Conservation (phyloP, 2,113 vertebrate genomes). For the Rhinichthys klamathensis region DNA sequence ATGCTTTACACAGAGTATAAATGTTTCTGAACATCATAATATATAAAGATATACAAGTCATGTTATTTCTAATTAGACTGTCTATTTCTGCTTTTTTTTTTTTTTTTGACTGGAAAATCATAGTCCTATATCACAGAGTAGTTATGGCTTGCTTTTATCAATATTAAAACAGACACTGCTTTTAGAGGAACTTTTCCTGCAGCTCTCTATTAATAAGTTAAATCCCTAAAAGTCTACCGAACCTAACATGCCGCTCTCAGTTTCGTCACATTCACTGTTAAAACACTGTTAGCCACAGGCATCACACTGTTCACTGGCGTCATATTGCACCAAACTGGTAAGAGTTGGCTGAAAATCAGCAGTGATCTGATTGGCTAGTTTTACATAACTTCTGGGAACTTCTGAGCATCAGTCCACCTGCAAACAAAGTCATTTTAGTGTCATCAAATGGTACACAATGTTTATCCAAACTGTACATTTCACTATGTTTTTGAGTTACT, state of each 20-base stretch:
- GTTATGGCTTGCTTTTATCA: neutral
- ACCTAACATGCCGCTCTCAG: neutral
- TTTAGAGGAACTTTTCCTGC: neutral
- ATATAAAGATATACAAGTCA: neutral
- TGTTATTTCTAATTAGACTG: neutral
- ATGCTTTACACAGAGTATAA: neutral
- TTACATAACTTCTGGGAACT: neutral
- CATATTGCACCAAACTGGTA: neutral
- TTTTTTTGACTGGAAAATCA: neutral
- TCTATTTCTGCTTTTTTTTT: neutral
- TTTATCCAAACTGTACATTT: too few species aligned
- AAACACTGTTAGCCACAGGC: neutral
- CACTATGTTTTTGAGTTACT: neutral
- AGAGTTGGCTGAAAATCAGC: neutral
- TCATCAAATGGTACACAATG: too few species aligned
- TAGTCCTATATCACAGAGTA: neutral
- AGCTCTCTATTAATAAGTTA: conserved; percentile 16
- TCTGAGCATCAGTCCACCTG: neutral
- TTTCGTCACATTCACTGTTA: neutral
- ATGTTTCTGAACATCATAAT: conserved; percentile 8
- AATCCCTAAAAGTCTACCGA: conserved; percentile 5
- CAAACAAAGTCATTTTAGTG: neutral
- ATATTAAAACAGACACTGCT: conserved; percentile 13
- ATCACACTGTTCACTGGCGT: neutral
- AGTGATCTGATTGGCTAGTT: neutral